Conservation (phyloP, 2,113 vertebrate species). For the Spizaetus ornatus region DNA sequence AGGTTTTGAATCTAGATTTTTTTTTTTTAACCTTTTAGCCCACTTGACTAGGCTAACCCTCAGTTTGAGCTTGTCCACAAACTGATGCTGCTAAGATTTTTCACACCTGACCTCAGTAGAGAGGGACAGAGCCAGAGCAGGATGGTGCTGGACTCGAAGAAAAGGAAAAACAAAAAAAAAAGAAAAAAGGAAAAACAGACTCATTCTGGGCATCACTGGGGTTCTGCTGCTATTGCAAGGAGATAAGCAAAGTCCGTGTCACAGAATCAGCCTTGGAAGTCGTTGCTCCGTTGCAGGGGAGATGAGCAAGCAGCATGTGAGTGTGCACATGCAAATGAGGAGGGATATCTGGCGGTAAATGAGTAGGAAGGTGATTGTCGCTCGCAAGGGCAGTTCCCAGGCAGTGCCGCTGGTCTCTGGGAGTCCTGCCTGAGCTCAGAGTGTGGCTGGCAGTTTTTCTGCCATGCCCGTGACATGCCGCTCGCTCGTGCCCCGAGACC, state of each 20-base stretch:
- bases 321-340: not conserved
- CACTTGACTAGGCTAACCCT: constrained; percentile 17
- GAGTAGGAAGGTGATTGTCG: accelerated
- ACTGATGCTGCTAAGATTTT: constrained; percentile 76
- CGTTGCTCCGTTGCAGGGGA: not conserved
- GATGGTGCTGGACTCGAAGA: not conserved
- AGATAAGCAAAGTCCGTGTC: not conserved
- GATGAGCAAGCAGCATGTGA: not conserved
- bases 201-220: not conserved
- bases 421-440: not conserved
- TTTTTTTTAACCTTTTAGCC: not conserved
- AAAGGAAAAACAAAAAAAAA: not conserved
- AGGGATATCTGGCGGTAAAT: not conserved
- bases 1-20: constrained; percentile 43
- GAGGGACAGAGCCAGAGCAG: constrained; percentile 33
- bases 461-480: not conserved
- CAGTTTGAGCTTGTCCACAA: constrained; percentile 60
- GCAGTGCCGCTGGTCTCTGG: not conserved
- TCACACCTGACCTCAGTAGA: constrained; percentile 66
- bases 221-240: constrained; percentile 4
- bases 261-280: not conserved
- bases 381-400: not conserved
- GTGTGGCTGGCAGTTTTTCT: not conserved
- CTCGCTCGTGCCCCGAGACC: accelerated
- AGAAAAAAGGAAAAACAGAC: not conserved